These are phyloP conservation scores for Bubo scandiacus DNA, from an alignment of 2,113 vertebrate genomes.

Conservation along the genomic window DNA sequence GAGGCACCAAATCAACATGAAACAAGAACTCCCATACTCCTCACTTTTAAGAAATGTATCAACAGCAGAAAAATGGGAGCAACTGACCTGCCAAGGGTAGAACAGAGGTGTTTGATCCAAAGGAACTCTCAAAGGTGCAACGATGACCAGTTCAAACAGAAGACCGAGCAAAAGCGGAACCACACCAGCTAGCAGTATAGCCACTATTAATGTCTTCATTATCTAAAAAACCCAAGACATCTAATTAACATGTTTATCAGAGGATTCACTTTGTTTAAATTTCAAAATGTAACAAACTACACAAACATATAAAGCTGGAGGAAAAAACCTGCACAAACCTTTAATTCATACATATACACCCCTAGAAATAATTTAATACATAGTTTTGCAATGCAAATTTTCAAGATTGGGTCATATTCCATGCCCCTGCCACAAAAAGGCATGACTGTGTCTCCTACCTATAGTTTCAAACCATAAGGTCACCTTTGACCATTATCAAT, in stretches of 20 bases:
- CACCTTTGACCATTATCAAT: neutral
- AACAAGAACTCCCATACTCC: neutral
- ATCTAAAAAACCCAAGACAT: slow-evolving; percentile 74
- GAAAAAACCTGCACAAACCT: neutral
- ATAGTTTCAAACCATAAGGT: neutral
- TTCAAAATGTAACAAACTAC: neutral
- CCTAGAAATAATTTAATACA: neutral
- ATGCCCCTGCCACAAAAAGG: neutral
- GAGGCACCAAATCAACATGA: fast-evolving
- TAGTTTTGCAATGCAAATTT: neutral
- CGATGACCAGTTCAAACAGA: slow-evolving; percentile 95
- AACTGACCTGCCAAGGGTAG: slow-evolving; percentile 96
- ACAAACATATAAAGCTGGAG: neutral
- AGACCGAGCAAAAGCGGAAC: slow-evolving; percentile 93
- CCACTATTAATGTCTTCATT: slow-evolving; percentile 94
- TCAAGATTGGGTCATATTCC: neutral
- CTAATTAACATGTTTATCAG: neutral
- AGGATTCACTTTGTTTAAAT: neutral
- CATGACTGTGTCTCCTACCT: neutral
- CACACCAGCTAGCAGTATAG: slow-evolving; percentile 91
- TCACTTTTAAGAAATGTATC: neutral
- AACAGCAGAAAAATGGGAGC: neutral
- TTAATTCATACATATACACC: neutral
- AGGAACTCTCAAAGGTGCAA: slow-evolving; percentile 93
- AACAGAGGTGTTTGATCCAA: slow-evolving; percentile 98